Percentiles rank a stretch among this genome's conserved stretches.
phyloP scores from a whole-genome alignment of 1,140 invertebrate genomes.

The Lepidurus arcticus region DNA sequence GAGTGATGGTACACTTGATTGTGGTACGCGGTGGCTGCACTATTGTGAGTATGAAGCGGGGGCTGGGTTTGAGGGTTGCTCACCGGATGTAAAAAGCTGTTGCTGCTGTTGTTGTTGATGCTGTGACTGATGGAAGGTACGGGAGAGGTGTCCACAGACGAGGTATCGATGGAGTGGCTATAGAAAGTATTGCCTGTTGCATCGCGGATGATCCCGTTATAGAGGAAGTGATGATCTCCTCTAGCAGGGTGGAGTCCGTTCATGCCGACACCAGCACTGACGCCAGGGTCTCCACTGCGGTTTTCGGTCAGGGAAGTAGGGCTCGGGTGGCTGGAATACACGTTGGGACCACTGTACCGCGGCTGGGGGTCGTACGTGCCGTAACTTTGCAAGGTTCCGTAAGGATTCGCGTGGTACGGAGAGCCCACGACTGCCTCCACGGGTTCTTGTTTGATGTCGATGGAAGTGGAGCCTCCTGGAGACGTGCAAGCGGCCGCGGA shows the following conservation, averaged over 20 bases:
- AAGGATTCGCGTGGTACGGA: background rate
- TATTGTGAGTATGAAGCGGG: slow-evolving; percentile 11
- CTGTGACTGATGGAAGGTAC: background rate
- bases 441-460: slow-evolving; percentile 12
- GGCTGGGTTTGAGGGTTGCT: background rate
- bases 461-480: background rate
- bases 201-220: slow-evolving; percentile 12
- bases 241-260: background rate
- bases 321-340: background rate
- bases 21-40: background rate
- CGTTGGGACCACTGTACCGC: background rate
- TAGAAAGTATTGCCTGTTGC: slow-evolving; percentile 14
- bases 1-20: background rate
- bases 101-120: slow-evolving; percentile 20
- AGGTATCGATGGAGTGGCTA: background rate
- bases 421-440: background rate
- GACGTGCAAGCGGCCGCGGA: slow-evolving; percentile 2
- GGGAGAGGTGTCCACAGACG: background rate
- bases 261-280: background rate
- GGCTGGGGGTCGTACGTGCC: background rate
- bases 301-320: background rate
- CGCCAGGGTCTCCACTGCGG: background rate
- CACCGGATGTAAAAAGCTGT: slow-evolving; percentile 23
- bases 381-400: background rate
- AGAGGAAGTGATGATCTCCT: slow-evolving; percentile 7